These are phyloP conservation scores for Hirudo medicinalis DNA, from an alignment of 1,140 invertebrate species.

Conservation along the genomic window DNA sequence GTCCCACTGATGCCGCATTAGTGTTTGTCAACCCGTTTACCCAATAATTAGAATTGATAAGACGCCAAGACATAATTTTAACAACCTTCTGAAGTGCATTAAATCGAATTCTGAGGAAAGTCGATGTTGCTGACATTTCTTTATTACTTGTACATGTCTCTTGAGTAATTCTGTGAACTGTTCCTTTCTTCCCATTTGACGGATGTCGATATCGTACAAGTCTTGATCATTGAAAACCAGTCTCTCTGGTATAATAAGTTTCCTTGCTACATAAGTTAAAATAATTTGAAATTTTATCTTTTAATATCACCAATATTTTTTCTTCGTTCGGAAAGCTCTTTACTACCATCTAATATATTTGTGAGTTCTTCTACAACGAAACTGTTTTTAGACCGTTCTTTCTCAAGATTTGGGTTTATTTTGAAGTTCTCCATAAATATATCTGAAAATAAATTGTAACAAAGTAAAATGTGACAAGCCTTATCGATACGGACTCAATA, in stretches of 20 bases:
- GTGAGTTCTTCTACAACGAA: slow-evolving; percentile 5
- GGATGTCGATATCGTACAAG: slow-evolving; percentile 12
- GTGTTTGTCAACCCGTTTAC: too few species aligned
- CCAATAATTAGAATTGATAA: too few species aligned
- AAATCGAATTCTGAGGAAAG: neutral
- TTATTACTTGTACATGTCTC: neutral
- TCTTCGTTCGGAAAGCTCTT: slow-evolving; percentile 17
- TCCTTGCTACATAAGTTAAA: neutral
- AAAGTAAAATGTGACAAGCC: too few species aligned
- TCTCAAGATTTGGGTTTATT: neutral
- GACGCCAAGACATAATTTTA: too few species aligned
- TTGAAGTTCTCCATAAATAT: neutral
- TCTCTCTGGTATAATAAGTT: neutral
- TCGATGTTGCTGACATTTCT: neutral
- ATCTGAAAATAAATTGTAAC: neutral
- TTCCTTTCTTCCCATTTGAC: neutral
- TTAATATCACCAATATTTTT: neutral
- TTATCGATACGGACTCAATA: too few species aligned
- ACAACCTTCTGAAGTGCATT: neutral
- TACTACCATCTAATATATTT: slow-evolving; percentile 14
- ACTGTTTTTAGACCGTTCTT: neutral
- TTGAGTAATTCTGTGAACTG: neutral
- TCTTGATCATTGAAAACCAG: slow-evolving; percentile 8
- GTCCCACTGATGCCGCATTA: too few species aligned
- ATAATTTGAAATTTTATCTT: neutral